phyloP scores from a whole-genome alignment of 2,797 vertebrate species.

The Chanos chanos region DNA sequence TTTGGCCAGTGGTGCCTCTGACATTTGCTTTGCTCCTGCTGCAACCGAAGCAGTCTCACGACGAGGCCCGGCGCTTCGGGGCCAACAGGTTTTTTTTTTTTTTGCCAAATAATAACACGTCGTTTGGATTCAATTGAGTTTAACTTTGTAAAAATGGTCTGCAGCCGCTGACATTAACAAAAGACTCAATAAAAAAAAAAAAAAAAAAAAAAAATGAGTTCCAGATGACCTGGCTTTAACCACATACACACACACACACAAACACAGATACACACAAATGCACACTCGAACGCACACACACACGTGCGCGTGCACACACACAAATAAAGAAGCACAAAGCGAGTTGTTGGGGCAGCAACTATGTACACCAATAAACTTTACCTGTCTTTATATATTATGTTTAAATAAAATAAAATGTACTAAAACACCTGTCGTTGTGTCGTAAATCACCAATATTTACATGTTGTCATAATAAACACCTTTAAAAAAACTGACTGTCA shows the following conservation, averaged over 20 bases:
- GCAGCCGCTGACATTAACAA: slow-evolving; percentile 54
- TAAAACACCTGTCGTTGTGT: too few species aligned
- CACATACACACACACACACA: slow-evolving; percentile 42
- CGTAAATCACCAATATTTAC: too few species aligned
- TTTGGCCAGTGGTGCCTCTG: slow-evolving; percentile 45
- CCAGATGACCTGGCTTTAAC: slow-evolving; percentile 63
- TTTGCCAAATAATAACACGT: slow-evolving; percentile 64
- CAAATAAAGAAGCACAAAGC: too few species aligned
- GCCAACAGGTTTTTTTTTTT: slow-evolving; percentile 64
- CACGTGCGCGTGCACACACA: too few species aligned
- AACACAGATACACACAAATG: slow-evolving; percentile 2
- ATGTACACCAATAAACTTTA: too few species aligned
- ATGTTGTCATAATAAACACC: too few species aligned
- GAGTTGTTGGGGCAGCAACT: too few species aligned
- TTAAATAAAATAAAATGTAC: too few species aligned
- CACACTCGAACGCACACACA: too few species aligned
- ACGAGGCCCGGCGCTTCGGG: slow-evolving; percentile 58
- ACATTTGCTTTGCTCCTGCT: slow-evolving; percentile 51
- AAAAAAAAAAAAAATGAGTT: slow-evolving; percentile 67
- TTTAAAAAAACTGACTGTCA: too few species aligned
- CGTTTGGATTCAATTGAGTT: slow-evolving; percentile 65
- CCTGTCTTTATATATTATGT: too few species aligned
- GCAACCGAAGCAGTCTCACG: slow-evolving; percentile 68
- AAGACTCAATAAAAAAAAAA: slow-evolving; percentile 29
- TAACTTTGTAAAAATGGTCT: slow-evolving; percentile 62